These are phyloP conservation scores for Buathra laborator DNA, from an alignment of 2,888 invertebrate species.

Conservation along the genomic window DNA sequence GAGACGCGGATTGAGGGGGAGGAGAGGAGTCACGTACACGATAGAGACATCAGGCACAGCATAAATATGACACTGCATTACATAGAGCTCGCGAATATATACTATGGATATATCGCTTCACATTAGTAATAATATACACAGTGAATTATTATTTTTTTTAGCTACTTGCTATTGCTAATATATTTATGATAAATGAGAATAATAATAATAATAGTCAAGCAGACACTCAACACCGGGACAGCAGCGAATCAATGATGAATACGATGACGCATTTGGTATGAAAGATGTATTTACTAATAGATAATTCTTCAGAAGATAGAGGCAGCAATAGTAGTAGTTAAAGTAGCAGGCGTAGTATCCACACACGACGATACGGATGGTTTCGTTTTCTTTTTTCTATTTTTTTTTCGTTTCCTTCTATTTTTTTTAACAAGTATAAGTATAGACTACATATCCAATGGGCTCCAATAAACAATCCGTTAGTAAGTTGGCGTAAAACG, in stretches of 20 bases:
- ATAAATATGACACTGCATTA: conserved; percentile 73
- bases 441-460: conserved; percentile 35
- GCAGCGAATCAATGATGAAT: conserved; percentile 66
- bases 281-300: conserved; percentile 32
- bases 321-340: conserved; percentile 41
- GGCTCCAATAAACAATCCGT: conserved; percentile 7
- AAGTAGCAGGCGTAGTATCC: conserved; percentile 48
- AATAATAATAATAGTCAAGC: conserved; percentile 67
- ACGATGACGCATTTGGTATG: conserved; percentile 51
- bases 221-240: conserved; percentile 71
- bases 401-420: not conserved
- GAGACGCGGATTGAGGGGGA: not conserved
- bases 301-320: conserved; percentile 42
- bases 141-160: conserved; percentile 40
- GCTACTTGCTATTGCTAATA: conserved; percentile 67
- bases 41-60: conserved; percentile 72
- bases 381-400: conserved; percentile 14
- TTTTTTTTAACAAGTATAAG: not conserved
- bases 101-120: conserved; percentile 49
- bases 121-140: conserved; percentile 29
- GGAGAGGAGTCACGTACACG: conserved; percentile 62
- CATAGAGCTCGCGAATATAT: conserved; percentile 68
- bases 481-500: not conserved
- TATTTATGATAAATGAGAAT: conserved; percentile 54
- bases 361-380: conserved; percentile 49